A percentile compares a stretch with the other conserved stretches of the same genome.
These are phyloP conservation scores for Megalops cyprinoides DNA, from an alignment of 2,797 vertebrate genomes.

Conservation along the genomic window DNA sequence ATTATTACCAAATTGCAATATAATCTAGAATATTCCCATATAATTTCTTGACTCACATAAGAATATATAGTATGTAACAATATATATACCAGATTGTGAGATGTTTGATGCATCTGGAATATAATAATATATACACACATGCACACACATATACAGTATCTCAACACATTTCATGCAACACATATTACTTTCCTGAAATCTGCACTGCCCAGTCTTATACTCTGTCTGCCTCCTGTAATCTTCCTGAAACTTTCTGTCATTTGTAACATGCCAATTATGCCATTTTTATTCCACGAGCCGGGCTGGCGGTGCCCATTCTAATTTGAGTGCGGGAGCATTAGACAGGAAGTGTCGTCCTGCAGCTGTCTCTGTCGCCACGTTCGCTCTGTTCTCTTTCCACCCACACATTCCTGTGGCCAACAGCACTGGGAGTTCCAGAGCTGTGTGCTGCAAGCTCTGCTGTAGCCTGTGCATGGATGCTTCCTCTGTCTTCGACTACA, in stretches of 20 bases:
- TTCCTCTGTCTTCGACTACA: too few relatives aligned
- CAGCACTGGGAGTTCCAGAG: too few relatives aligned
- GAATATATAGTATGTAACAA: not conserved
- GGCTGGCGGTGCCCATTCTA: constrained; percentile 59
- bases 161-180: too few relatives aligned
- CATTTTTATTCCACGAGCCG: constrained; percentile 65
- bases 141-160: too few relatives aligned
- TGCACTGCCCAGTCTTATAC: not conserved
- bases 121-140: too few relatives aligned
- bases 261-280: constrained; percentile 73
- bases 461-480: too few relatives aligned
- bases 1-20: too few relatives aligned
- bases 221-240: constrained; percentile 57
- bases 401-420: constrained; percentile 57
- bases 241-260: constrained; percentile 64
- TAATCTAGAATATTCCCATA: not conserved
- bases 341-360: constrained; percentile 51
- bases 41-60: not conserved
- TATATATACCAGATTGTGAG: not conserved
- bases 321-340: constrained; percentile 58
- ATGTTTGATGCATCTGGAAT: too few relatives aligned
- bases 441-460: too few relatives aligned
- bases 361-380: constrained; percentile 27
- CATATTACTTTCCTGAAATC: too few relatives aligned
- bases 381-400: constrained; percentile 22